phyloP scores from a whole-genome alignment of 2,797 vertebrate genomes.

The Orestias chungarensis region DNA sequence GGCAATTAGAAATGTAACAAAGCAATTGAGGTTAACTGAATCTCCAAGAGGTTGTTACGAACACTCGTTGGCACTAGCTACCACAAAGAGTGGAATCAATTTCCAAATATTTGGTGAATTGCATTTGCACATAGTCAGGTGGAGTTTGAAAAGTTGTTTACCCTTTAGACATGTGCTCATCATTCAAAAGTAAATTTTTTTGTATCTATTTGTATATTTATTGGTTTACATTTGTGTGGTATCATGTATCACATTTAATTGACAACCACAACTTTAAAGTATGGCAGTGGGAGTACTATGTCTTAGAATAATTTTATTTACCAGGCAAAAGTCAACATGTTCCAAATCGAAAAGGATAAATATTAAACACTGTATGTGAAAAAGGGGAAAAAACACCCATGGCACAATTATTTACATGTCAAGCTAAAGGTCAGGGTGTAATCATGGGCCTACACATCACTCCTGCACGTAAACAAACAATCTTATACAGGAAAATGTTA shows the following conservation, averaged over 20 bases:
- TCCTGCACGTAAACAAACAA: conserved; percentile 64
- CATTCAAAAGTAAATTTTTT: not conserved
- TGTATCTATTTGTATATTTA: too few species aligned
- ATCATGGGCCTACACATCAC: conserved; percentile 73
- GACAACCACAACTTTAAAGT: not conserved
- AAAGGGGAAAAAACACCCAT: too few species aligned
- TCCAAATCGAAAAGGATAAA: too few species aligned
- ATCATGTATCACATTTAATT: not conserved
- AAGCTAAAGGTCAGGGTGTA: conserved; percentile 75
- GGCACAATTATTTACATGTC: conserved; percentile 59
- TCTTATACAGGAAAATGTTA: conserved; percentile 78
- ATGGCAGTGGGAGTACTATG: not conserved
- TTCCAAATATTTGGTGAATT: not conserved
- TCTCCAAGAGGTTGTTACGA: too few species aligned
- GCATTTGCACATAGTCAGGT: not conserved
- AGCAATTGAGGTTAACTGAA: too few species aligned
- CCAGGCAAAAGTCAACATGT: not conserved
- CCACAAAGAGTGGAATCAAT: too few species aligned
- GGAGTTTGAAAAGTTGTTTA: not conserved
- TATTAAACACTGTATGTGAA: not conserved
- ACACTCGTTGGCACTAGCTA: not conserved
- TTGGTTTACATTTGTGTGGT: not conserved
- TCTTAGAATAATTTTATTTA: not conserved
- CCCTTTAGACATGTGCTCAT: not conserved
- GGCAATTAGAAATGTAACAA: too few species aligned